Evolutionary conservation across 2,888 invertebrate genomes (phyloP).

Genomic region (Spilarctia lutea): DNA sequence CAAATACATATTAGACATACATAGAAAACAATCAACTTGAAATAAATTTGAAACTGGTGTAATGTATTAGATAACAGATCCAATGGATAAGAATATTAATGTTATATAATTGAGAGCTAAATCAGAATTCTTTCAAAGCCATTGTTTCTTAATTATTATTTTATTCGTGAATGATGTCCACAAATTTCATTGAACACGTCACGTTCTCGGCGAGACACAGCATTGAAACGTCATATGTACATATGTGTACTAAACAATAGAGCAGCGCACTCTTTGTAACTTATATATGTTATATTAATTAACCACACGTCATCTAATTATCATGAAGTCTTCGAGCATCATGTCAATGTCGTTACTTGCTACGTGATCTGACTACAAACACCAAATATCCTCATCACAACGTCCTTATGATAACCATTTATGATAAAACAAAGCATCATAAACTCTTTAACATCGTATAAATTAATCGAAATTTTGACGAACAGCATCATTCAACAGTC

Average conservation of each 20-base stretch:
- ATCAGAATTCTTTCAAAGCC: neutral
- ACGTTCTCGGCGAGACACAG: neutral
- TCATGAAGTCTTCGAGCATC: slow-evolving; percentile 38
- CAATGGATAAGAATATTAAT: neutral
- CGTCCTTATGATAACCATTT: slow-evolving; percentile 69
- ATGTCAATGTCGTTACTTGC: slow-evolving; percentile 70
- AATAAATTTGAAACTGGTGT: neutral
- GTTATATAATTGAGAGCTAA: neutral
- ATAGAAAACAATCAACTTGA: neutral
- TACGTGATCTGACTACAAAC: slow-evolving; percentile 66
- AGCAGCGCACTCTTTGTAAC: neutral
- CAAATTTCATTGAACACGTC: neutral
- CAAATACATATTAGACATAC: neutral
- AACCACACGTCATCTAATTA: slow-evolving; percentile 47
- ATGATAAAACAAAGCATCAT: slow-evolving; percentile 76
- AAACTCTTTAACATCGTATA: slow-evolving; percentile 67
- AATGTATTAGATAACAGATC: too few species aligned
- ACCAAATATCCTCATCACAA: slow-evolving; percentile 60
- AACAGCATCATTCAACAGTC: slow-evolving; percentile 59
- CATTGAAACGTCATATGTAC: neutral
- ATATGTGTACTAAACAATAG: neutral
- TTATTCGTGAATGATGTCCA: neutral
- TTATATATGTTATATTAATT: slow-evolving; percentile 30
- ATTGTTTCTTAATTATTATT: neutral
- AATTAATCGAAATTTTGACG: slow-evolving; percentile 50